A percentile compares a stretch with the other conserved stretches of the same genome.
Conservation (phyloP, 2,797 vertebrate species). For the Melopsittacus undulatus region DNA sequence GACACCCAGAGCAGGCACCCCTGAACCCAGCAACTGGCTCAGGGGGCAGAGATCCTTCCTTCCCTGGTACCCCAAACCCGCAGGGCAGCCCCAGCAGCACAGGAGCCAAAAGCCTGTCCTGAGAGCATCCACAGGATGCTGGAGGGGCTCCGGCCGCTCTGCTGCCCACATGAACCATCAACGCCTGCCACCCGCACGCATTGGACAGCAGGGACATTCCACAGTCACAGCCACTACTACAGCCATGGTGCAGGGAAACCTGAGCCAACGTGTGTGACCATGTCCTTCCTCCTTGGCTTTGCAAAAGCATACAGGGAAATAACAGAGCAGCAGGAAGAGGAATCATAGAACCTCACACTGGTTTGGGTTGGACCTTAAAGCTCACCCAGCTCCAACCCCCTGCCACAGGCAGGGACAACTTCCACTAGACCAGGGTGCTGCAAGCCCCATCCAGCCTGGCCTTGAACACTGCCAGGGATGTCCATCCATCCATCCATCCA, state of each 20-base stretch:
- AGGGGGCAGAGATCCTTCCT: background rate
- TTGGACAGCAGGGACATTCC: background rate
- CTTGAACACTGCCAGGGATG: background rate
- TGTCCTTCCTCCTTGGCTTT: background rate
- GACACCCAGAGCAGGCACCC: fast-evolving
- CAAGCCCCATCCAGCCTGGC: background rate
- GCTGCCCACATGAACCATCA: background rate
- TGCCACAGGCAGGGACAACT: background rate
- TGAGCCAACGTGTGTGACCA: fast-evolving
- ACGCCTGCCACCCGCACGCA: fast-evolving
- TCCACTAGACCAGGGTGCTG: background rate
- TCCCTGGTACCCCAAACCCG: background rate
- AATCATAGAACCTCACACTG: background rate
- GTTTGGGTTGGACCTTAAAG: background rate
- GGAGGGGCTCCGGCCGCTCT: background rate
- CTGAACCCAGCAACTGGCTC: background rate
- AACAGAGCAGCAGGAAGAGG: background rate
- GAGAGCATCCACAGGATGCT: fast-evolving
- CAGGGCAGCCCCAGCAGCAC: background rate
- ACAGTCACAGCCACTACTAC: background rate
- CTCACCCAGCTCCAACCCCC: background rate
- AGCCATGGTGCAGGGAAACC: background rate
- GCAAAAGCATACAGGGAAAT: background rate
- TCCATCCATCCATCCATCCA: background rate
- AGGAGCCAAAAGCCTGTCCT: background rate